Conservation (phyloP, 2,797 vertebrate genomes). For the Acrocephalus scirpaceus region DNA sequence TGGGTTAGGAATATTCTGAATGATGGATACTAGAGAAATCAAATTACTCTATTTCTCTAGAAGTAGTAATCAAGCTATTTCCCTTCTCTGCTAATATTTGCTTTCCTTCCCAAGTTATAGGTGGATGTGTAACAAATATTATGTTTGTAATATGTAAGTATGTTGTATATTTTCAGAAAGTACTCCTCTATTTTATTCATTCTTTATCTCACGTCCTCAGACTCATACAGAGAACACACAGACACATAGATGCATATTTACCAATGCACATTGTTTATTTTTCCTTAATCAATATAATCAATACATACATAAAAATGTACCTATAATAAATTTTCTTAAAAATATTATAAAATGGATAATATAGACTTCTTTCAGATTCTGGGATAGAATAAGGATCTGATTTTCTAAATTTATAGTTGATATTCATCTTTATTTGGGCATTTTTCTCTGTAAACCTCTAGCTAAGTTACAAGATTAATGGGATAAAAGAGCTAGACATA, state of each 20-base stretch:
- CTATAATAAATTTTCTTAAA: fast-evolving
- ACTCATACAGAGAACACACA: neutral
- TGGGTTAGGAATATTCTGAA: neutral
- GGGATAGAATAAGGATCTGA: neutral
- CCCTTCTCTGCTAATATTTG: neutral
- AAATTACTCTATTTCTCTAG: neutral
- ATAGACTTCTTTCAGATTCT: neutral
- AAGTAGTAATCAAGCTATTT: neutral
- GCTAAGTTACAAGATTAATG: neutral
- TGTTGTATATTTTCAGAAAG: neutral
- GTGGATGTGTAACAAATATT: fast-evolving
- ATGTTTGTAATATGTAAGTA: neutral
- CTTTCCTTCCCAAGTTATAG: neutral
- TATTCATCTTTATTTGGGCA: neutral
- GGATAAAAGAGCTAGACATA: neutral
- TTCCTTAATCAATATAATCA: neutral
- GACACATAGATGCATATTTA: neutral
- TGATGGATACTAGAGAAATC: neutral
- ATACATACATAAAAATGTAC: fast-evolving
- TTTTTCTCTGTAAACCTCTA: neutral
- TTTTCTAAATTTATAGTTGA: neutral
- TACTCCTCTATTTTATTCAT: neutral
- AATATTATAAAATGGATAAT: neutral
- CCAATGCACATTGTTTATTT: neutral
- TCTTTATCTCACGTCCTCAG: neutral